phyloP scores from a whole-genome alignment of 2,113 vertebrate genomes.

The Pollachius pollachius region DNA sequence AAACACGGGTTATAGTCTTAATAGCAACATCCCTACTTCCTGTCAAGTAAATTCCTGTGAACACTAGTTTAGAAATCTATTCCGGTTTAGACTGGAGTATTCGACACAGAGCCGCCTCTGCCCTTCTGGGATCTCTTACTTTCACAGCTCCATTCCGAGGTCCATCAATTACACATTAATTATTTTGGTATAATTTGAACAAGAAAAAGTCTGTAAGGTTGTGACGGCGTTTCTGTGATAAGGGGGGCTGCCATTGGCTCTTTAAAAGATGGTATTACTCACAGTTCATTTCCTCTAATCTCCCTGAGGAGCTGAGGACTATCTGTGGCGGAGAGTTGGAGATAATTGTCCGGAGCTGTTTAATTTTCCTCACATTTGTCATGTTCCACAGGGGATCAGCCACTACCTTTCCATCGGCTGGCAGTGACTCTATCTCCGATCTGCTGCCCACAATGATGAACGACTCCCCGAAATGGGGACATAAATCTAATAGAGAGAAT shows the following conservation, averaged over 20 bases:
- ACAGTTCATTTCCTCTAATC: neutral
- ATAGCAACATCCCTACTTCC: no score
- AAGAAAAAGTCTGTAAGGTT: neutral
- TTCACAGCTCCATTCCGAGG: neutral
- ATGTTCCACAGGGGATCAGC: neutral
- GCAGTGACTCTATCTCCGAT: neutral
- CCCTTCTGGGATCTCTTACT: no score
- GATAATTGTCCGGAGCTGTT: slow-evolving; percentile 16
- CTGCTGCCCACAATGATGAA: slow-evolving; percentile 8
- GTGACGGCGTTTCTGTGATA: neutral
- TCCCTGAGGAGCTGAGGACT: neutral
- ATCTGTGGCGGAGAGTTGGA: neutral
- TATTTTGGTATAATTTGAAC: neutral
- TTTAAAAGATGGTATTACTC: neutral
- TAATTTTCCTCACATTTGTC: slow-evolving; percentile 14
- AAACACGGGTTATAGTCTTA: no score
- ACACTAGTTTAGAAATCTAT: no score
- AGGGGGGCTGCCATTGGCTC: neutral
- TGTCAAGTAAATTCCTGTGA: no score
- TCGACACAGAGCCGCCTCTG: no score
- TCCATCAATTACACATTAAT: neutral
- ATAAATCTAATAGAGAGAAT: slow-evolving; percentile 6
- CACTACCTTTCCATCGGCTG: neutral
- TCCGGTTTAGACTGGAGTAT: no score
- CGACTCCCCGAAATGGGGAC: slow-evolving; percentile 13